Base-by-base conservation (phyloP, 2,797 vertebrate genomes). In the Tapera naevia region DNA sequence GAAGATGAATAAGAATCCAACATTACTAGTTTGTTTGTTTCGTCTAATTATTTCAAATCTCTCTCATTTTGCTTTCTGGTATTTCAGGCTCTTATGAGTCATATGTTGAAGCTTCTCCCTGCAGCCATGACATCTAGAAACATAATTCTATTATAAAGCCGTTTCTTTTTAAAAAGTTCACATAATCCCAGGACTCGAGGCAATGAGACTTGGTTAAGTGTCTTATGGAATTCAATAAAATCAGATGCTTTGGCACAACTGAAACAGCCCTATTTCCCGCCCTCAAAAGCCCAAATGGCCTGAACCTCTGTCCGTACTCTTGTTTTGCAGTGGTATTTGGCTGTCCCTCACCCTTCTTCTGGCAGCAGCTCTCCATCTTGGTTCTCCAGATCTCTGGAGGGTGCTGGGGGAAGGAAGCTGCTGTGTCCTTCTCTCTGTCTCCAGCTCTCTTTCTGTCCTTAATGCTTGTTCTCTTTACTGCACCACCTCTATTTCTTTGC, bases 21-120 rank as follows among this genome's bases (percentile, higher is more conserved):
- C 35, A 25, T 82, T 53, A 65, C 39, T 76, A 69, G 76, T 70
- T 93, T 65, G 67, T 91, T 80, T 80, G 45, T 88, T 62, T 93
- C 64, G 85, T 84, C 48, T 80, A 50, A 85, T 88, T 0, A 6
- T 64, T 41, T 74, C 48, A 85, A 91, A 82, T 87, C 18, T 67
- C 53, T 89, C 66, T 74, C 48, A 73, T 88, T 91, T 84, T 91
- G 80, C 46, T 83, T 70, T 94, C 80, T 95, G 82, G 46, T 92
- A 83, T 93, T 96, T 90, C 48, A 70, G 30, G 69, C 61, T 54
- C 61, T 83, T 91, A 48, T 62, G 80, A 92, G 87, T 89, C 92
- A 91, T 48, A 39, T 80, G 91, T 80, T 88, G 79, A 91, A 91
- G 89, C 41, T 86, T 80, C 62, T 91, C 70, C 70, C 58, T 78